Evolutionary conservation across 2,888 invertebrate species (phyloP).

Genomic region (Leptothorax acervorum): DNA sequence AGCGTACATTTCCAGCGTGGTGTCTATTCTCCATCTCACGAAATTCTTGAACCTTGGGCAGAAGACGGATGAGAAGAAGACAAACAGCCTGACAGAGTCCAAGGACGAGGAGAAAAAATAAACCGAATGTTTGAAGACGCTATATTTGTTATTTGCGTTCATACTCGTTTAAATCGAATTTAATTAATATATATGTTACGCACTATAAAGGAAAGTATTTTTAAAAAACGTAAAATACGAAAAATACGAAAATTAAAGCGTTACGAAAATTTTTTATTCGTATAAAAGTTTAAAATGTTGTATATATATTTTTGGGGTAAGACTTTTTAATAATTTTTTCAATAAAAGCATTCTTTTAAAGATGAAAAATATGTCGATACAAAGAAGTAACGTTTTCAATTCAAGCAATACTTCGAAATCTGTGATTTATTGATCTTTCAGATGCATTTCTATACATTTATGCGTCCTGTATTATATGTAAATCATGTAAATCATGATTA

Average conservation of each 20-base stretch:
- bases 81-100: background rate
- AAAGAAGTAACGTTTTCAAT: background rate
- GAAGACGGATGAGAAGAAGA: conserved; percentile 21
- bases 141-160: background rate
- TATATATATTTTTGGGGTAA: background rate
- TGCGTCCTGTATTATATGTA: background rate
- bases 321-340: background rate
- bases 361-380: background rate
- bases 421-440: background rate
- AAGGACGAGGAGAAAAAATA: conserved; percentile 37
- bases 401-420: background rate
- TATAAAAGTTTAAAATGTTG: background rate
- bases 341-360: background rate
- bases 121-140: background rate
- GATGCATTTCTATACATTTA: conserved; percentile 5
- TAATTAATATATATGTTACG: background rate
- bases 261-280: background rate
- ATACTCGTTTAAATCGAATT: background rate
- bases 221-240: background rate
- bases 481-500: background rate
- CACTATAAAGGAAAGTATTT: background rate
- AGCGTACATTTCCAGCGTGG: conserved; percentile 81
- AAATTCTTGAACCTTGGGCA: conserved; percentile 77
- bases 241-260: background rate
- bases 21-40: conserved; percentile 83